Conservation (phyloP, 2,888 invertebrate species). For the Drosophila suboccidentalis region DNA sequence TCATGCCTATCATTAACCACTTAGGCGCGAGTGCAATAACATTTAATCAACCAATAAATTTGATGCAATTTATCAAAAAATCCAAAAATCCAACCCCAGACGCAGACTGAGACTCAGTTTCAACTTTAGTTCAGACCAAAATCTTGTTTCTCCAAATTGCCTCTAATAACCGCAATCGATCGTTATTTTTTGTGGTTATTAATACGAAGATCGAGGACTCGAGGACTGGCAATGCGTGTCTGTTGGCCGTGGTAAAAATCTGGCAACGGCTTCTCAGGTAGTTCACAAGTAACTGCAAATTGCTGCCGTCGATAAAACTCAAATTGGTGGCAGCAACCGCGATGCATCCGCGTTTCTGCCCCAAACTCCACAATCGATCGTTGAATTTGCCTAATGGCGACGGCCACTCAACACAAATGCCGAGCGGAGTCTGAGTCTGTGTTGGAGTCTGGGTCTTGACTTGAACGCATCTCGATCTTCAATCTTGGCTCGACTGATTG, state of each 20-base stretch:
- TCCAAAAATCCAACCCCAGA: slow-evolving; percentile 16
- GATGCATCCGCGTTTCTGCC: slow-evolving; percentile 62
- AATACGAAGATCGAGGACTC: slow-evolving; percentile 53
- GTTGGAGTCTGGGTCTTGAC: slow-evolving; percentile 15
- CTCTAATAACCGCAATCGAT: slow-evolving; percentile 83
- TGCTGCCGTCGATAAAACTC: slow-evolving; percentile 81
- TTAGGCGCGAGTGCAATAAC: slow-evolving; percentile 77
- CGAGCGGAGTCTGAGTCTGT: slow-evolving; percentile 34
- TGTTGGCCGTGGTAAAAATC: slow-evolving; percentile 37
- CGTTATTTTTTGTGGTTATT: slow-evolving; percentile 84
- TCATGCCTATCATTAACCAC: slow-evolving; percentile 75
- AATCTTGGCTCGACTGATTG: slow-evolving; percentile 67
- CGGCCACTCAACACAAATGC: slow-evolving; percentile 82
- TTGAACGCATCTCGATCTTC: slow-evolving; percentile 58
- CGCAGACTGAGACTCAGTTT: not conserved
- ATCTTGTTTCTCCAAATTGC: slow-evolving; percentile 78
- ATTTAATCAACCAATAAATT: slow-evolving; percentile 82
- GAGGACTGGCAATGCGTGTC: slow-evolving; percentile 27
- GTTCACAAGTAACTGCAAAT: slow-evolving; percentile 85
- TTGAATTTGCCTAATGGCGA: slow-evolving; percentile 83
- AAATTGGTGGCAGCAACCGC: slow-evolving; percentile 69
- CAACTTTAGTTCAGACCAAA: slow-evolving; percentile 38
- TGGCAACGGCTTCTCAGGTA: slow-evolving; percentile 84
- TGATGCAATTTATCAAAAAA: slow-evolving; percentile 76
- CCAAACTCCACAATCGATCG: slow-evolving; percentile 71